These are phyloP conservation scores for Orycteropus afer DNA, from an alignment of 2,113 vertebrate species.

Conservation along the genomic window DNA sequence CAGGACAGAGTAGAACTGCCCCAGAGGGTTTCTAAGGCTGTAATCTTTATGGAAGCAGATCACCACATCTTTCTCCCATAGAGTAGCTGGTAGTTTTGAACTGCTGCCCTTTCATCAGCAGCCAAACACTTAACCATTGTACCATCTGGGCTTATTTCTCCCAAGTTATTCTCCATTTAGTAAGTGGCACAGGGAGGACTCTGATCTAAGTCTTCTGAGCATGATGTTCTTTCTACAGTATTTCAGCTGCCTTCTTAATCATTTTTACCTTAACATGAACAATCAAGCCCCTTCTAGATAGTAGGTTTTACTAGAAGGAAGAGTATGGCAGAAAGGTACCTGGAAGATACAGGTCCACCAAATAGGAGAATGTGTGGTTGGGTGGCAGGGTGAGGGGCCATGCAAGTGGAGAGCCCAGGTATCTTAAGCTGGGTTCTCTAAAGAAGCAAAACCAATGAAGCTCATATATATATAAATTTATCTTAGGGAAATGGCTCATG, in stretches of 20 bases:
- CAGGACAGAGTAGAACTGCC: not conserved
- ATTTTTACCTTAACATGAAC: not conserved
- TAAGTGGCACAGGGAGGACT: not conserved
- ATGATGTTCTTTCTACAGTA: not conserved
- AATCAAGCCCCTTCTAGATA: not conserved
- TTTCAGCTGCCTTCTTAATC: not conserved
- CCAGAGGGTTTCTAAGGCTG: not conserved
- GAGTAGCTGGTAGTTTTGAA: not conserved
- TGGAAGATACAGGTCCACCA: not conserved
- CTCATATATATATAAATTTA: too few relatives aligned
- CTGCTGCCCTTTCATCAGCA: not conserved
- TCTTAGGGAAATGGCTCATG: too few relatives aligned
- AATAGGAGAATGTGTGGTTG: accelerated
- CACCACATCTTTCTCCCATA: not conserved
- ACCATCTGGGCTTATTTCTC: not conserved
- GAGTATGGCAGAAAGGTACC: accelerated
- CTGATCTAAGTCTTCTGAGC: not conserved
- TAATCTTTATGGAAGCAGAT: not conserved
- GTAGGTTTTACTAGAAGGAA: not conserved
- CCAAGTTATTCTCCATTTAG: not conserved
- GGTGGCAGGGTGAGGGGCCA: not conserved
- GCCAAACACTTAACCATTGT: not conserved
- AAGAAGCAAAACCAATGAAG: too few relatives aligned
- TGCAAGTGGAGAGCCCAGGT: not conserved
- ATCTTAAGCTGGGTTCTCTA: too few relatives aligned